Conservation (phyloP, 2,113 vertebrate species). For the Hypocryptadius cinnamomeus region DNA sequence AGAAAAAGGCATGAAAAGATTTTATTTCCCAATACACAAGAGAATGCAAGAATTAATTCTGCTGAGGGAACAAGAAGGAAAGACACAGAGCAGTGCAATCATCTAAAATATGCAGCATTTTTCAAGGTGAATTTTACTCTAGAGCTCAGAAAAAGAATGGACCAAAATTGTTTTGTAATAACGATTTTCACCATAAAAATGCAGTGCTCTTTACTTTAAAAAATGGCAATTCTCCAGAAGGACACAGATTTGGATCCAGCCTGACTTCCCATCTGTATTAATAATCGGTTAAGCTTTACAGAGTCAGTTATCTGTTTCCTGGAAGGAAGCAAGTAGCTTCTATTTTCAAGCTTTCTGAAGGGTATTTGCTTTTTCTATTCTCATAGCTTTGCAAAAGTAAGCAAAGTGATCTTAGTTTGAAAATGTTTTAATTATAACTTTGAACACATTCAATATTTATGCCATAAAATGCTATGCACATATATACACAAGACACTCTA, state of each 20-base stretch:
- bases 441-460: background rate
- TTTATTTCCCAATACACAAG: background rate
- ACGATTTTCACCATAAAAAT: background rate
- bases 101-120: background rate
- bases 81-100: background rate
- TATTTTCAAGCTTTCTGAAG: background rate
- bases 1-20: background rate
- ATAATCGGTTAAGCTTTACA: background rate
- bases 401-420: background rate
- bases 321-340: background rate
- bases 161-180: background rate
- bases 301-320: background rate
- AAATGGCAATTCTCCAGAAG: background rate
- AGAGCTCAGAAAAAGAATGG: background rate
- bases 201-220: background rate
- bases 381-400: background rate
- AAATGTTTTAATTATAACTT: background rate
- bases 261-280: background rate
- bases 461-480: background rate
- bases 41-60: background rate
- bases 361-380: background rate
- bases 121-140: constrained; percentile 24
- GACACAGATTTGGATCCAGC: background rate
- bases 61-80: background rate
- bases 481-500: background rate